A percentile compares a stretch with the other conserved stretches of the same genome.
Conservation (phyloP, 2,888 invertebrate genomes). For the Thelaira solivaga region DNA sequence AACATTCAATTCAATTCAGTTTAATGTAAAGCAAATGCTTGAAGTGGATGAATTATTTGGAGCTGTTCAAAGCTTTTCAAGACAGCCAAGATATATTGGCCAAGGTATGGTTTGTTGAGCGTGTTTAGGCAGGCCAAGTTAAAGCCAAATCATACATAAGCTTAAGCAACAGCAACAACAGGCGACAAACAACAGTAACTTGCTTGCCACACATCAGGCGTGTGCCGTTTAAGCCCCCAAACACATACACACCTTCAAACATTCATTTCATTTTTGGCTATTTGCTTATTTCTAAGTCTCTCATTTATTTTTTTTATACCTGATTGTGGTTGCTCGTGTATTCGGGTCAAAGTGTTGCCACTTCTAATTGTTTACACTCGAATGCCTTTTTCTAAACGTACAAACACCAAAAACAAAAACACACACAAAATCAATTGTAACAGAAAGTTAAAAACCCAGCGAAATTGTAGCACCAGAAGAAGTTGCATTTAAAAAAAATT, state of each 20-base stretch:
- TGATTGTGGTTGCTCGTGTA: constrained; percentile 28
- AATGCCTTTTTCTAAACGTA: constrained; percentile 34
- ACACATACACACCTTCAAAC: not conserved
- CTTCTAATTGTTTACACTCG: constrained; percentile 63
- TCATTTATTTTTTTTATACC: constrained; percentile 25
- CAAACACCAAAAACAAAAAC: too few relatives aligned
- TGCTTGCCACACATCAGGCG: constrained; percentile 52
- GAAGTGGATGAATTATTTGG: constrained; percentile 59
- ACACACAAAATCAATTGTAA: constrained; percentile 4
- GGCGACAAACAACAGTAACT: constrained; percentile 11
- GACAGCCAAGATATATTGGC: constrained; percentile 54
- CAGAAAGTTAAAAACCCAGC: not conserved
- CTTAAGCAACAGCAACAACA: constrained; percentile 20
- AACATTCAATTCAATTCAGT: constrained; percentile 8
- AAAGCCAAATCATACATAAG: constrained; percentile 38
- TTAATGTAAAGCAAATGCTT: constrained; percentile 29
- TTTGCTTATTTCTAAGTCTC: constrained; percentile 1
- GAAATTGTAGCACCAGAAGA: not conserved
- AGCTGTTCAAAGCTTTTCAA: constrained; percentile 60
- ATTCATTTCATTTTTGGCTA: not conserved
- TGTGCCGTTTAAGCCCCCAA: constrained; percentile 53
- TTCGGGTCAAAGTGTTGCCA: constrained; percentile 64
- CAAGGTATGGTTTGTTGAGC: constrained; percentile 44
- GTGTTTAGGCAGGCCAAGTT: constrained; percentile 56
- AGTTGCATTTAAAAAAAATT: too few relatives aligned